Conservation (phyloP, 2,888 invertebrate genomes). For the Drosophila neoperkinsi region DNA sequence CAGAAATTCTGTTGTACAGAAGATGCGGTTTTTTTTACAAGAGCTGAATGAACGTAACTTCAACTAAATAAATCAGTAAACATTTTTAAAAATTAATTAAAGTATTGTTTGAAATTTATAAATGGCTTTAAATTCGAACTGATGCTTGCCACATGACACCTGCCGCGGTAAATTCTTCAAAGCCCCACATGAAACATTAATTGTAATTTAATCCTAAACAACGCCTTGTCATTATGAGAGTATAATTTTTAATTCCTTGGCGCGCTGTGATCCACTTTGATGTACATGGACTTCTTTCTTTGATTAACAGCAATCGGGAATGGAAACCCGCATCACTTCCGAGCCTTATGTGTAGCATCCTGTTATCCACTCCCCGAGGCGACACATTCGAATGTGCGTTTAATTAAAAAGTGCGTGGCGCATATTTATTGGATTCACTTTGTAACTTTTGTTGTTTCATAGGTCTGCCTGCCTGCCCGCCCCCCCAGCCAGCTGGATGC, state of each 20-base stretch:
- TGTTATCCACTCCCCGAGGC: conserved; percentile 18
- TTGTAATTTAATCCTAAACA: conserved; percentile 23
- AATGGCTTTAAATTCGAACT: conserved; percentile 17
- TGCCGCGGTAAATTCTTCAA: conserved; percentile 2
- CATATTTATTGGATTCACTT: conserved; percentile 65
- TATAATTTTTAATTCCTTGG: conserved; percentile 24
- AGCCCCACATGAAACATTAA: conserved; percentile 13
- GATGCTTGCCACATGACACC: conserved; percentile 3
- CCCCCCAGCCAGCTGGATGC: neutral
- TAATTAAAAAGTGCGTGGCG: conserved; percentile 67
- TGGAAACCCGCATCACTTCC: neutral
- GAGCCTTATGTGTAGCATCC: neutral
- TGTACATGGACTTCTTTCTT: conserved; percentile 25
- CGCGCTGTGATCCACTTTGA: conserved; percentile 28
- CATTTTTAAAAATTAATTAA: conserved; percentile 69
- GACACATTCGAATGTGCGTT: conserved; percentile 27
- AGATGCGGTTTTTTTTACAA: conserved; percentile 63
- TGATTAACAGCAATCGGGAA: conserved; percentile 27
- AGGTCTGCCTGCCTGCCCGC: neutral
- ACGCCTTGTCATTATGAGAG: conserved; percentile 15
- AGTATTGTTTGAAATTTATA: conserved; percentile 25
- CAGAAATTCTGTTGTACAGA: conserved; percentile 79
- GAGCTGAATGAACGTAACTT: conserved; percentile 67
- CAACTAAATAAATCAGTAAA: conserved; percentile 75
- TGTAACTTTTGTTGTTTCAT: conserved; percentile 49